Base-by-base conservation (phyloP, 1,140 invertebrate genomes). In the Hydropsyche tenuis region DNA sequence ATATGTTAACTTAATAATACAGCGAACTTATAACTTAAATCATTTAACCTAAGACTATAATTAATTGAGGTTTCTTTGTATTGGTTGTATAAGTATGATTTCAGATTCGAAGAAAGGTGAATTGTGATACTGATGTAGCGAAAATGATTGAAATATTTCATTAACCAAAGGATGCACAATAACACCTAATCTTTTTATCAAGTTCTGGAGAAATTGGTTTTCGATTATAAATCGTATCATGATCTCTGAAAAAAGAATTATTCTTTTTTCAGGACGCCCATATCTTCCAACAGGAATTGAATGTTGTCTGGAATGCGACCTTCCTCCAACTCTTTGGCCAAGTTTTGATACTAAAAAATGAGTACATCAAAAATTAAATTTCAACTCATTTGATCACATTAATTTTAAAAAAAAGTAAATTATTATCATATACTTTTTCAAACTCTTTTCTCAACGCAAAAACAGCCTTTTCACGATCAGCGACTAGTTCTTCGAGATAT, bases 401-500 rank as follows among this genome's bases (percentile, higher is more conserved):
- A 12, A 43, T 43, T 43, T 43, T 43, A 43, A 43, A 43, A 43
- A 43, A 43, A 43, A 43, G 12, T 43, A 43, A 43, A 43, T 43
- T 6, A 43, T 6, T 6, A 43, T 43, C 37, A 37, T 37, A 37
- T 37, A 98, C 95, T 88, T 91, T 93, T 80, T 98, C 95, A 68
- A 99, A 86, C 86, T 99, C 97, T 78, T 94, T 91, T 77, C 94
- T 88, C 14, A 99, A 85, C 6, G 92, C 88, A 77, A 97, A 86
- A 2, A 98, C 96, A n/a, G 96, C 94, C 79, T 96, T 94, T 82
- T 99, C 97, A 73, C 96, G 86, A 82, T 97, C 94, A 1, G 92
- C 88, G 1, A 99, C 96, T 64, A 99, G 84, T 83, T 99, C 96
- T 84, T 99, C 97, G 68, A 99, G 87, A 83, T 99, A 99, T 84